Evolutionary conservation across 2,797 vertebrate species (phyloP).

Genomic region (Varecia variegata): DNA sequence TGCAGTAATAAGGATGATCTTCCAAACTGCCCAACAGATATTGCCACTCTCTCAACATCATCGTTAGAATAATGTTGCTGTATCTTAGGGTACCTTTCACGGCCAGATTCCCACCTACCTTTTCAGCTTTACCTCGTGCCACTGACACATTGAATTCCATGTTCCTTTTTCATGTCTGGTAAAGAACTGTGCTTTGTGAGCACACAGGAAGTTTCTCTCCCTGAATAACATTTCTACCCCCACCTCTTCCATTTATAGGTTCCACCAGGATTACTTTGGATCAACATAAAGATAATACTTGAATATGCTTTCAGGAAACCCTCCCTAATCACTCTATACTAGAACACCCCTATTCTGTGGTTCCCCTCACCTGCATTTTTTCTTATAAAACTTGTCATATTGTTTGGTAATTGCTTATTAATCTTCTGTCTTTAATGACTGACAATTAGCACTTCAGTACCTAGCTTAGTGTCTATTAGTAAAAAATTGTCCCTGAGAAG

Average conservation of each 20-base stretch:
- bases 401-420: neutral
- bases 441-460: neutral
- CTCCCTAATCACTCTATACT: neutral
- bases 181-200: neutral
- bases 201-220: neutral
- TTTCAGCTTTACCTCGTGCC: neutral
- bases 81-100: fast-evolving
- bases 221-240: neutral
- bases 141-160: neutral
- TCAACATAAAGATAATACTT: neutral
- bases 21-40: neutral
- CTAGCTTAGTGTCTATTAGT: neutral
- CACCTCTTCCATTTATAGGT: neutral
- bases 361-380: neutral
- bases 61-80: neutral
- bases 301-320: neutral
- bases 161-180: neutral
- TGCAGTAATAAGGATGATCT: neutral
- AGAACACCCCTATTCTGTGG: neutral
- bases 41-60: neutral
- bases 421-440: neutral
- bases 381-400: neutral
- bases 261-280: neutral
- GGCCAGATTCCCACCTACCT: fast-evolving
- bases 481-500: neutral